Evolutionary conservation across 2,888 invertebrate genomes (phyloP), one percentile per base, ranked within the genome.

Genomic region (Acrocyrtus sp.): DNA sequence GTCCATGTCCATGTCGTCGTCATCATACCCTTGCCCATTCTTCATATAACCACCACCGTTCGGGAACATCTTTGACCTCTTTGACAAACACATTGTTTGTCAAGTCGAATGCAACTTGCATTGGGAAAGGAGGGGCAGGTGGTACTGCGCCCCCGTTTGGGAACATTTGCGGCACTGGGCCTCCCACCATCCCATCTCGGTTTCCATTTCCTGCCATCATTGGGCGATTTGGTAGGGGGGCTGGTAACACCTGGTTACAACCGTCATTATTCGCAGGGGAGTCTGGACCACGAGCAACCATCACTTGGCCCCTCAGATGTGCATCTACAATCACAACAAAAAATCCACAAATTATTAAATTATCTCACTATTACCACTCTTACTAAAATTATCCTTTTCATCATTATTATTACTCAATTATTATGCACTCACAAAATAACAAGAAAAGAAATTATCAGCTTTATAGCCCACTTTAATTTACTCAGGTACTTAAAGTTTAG

Each of bases 281-380:
- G 10, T 79, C 80, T 74, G 78, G 81, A 39, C 78, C 77, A 48
- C 80, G 77, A 47, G 92, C 93, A 86, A 93, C 92, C 91, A 93
- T 92, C 88, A 91, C 92, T 87, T 89, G 90, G 86, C 90, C 89
- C 86, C 83, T 81, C 76, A 83, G 63, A 69, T 81, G 81, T 75
- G 81, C 81, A 82, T 83, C 83, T 83, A 81, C n/a, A 82, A 82
- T n/a, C n/a, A n/a, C n/a, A n/a, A n/a, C n/a, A n/a, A n/a, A n/a
- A n/a, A n/a, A n/a, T n/a, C n/a, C n/a, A n/a, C n/a, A n/a, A n/a
- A n/a, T n/a, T n/a, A n/a, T n/a, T n/a, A n/a, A n/a, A n/a, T n/a
- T n/a, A n/a, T n/a, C n/a, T n/a, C n/a, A n/a, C n/a, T n/a, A n/a
- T n/a, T n/a, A n/a, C 48, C 17, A 10, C 22, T 48, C 22, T 48